A percentile compares a stretch with the other conserved stretches of the same genome.
These are phyloP conservation scores for Panzeria rudis DNA, from an alignment of 2,888 invertebrate species.

Conservation along the genomic window DNA sequence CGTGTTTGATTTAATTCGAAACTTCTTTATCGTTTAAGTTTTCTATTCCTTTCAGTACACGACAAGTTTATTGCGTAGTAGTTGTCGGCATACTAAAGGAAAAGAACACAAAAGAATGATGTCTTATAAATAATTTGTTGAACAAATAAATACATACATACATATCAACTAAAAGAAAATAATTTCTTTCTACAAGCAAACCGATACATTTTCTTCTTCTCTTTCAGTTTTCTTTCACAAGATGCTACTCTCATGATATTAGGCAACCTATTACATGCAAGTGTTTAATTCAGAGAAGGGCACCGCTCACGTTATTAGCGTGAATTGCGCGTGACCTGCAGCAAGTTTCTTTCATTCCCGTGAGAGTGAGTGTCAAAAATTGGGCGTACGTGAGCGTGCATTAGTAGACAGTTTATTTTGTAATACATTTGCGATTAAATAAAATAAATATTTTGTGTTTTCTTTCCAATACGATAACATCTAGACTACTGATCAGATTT, in stretches of 20 bases:
- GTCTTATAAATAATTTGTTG: constrained; percentile 57
- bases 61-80: constrained; percentile 69
- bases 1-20: constrained; percentile 57
- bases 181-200: constrained; percentile 53
- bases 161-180: constrained; percentile 57
- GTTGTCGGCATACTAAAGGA: constrained; percentile 68
- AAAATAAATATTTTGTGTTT: no score
- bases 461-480: no score
- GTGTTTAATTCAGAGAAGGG: neutral
- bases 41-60: constrained; percentile 47
- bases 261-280: constrained; percentile 24
- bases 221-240: constrained; percentile 41
- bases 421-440: no score
- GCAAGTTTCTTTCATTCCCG: no score
- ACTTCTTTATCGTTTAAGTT: constrained; percentile 46
- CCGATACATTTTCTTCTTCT: constrained; percentile 43
- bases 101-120: constrained; percentile 53
- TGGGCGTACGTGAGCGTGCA: no score
- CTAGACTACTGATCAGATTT: no score
- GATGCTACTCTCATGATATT: constrained; percentile 39
- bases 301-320: neutral
- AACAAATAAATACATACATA: constrained; percentile 19
- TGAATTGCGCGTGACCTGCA: neutral
- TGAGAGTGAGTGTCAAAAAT: no score
- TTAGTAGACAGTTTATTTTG: no score